Conservation (phyloP, 2,797 vertebrate genomes). For the Pyrocephalus nanus region DNA sequence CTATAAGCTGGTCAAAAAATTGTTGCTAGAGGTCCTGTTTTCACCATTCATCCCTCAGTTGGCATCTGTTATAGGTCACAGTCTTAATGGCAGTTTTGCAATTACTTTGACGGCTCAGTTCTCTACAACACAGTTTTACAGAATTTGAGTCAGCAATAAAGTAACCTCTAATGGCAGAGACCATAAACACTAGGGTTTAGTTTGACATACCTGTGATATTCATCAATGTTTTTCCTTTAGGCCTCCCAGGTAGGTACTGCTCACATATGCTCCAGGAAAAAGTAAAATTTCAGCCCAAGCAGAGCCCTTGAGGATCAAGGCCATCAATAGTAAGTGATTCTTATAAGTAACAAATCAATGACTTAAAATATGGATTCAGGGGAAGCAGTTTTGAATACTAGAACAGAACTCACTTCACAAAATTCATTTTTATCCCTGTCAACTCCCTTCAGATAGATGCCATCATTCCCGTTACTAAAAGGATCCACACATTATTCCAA, state of each 20-base stretch:
- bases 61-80: not conserved
- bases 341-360: not conserved
- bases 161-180: not conserved
- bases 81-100: not conserved
- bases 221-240: not conserved
- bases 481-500: not conserved
- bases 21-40: not conserved
- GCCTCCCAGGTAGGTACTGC: not conserved
- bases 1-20: not conserved
- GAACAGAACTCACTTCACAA: not conserved
- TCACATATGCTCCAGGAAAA: not conserved
- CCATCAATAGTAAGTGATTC: not conserved
- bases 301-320: not conserved
- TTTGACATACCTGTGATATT: not conserved
- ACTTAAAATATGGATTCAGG: not conserved
- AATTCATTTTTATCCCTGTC: not conserved
- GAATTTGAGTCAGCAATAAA: not conserved
- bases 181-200: not conserved
- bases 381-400: not conserved
- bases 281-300: not conserved
- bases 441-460: not conserved
- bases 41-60: not conserved
- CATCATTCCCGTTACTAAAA: not conserved
- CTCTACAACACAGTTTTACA: not conserved
- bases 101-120: not conserved